Evolutionary conservation across 2,113 vertebrate species (phyloP).

Genomic region (mouse (Mus musculus)): DNA sequence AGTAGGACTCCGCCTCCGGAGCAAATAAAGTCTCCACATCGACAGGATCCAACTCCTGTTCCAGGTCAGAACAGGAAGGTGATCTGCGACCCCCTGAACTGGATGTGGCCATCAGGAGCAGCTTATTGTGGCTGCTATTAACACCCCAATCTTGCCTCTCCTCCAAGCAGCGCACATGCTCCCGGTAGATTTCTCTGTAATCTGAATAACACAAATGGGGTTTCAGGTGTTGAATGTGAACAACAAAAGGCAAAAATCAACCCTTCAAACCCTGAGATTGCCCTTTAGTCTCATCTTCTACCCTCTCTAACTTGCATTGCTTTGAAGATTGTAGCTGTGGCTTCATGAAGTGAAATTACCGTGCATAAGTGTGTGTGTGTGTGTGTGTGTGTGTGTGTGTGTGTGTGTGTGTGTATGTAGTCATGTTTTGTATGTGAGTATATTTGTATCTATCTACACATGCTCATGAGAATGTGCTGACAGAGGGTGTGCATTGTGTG

Average conservation of each 20-base stretch:
- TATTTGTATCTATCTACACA: not conserved
- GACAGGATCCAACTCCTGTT: not conserved
- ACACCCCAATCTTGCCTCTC: not conserved
- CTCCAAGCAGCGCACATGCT: conserved; percentile 3
- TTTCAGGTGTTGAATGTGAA: not conserved
- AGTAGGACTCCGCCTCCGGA: accelerated
- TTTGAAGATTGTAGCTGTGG: not conserved
- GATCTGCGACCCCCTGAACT: not conserved
- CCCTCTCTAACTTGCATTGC: not conserved
- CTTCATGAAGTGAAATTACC: not conserved
- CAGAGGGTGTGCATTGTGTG: not conserved
- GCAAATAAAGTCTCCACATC: conserved; percentile 46
- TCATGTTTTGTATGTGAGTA: not conserved
- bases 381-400: not conserved
- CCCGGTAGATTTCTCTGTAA: conserved; percentile 69
- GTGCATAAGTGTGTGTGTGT: accelerated
- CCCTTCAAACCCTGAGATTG: not conserved
- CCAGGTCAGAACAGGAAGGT: not conserved
- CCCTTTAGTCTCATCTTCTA: not conserved
- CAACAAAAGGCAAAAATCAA: not conserved
- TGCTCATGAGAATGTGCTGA: not conserved
- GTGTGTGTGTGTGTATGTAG: not conserved
- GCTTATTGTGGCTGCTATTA: not conserved
- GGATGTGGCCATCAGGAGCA: conserved; percentile 11
- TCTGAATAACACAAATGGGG: conserved; percentile 39